These are phyloP conservation scores for Brachionichthys hirsutus DNA, from an alignment of 2,113 vertebrate genomes.

Conservation along the genomic window DNA sequence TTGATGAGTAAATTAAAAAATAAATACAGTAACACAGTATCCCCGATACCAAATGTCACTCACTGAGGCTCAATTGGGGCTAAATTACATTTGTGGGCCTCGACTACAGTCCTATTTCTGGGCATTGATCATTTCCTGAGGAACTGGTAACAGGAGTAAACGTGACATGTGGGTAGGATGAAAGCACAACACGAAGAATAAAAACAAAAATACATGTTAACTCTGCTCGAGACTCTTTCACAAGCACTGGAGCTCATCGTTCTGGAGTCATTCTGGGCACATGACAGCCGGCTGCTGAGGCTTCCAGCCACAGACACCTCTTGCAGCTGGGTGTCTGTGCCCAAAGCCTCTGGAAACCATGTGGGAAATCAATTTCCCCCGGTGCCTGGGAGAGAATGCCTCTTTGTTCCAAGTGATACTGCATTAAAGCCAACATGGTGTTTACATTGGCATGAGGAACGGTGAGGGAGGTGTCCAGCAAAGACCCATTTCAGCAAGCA, in stretches of 20 bases:
- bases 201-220: constrained; percentile 10
- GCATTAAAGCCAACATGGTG: constrained; percentile 31
- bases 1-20: no score
- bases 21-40: no score
- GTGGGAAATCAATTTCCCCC: constrained; percentile 53
- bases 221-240: constrained; percentile 9
- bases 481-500: constrained; percentile 16
- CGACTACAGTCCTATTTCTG: no score
- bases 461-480: constrained; percentile 12
- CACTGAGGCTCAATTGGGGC: no score
- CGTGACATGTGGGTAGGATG: no score
- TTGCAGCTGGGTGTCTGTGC: constrained; percentile 55
- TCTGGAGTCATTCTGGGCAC: constrained; percentile 33
- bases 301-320: constrained; percentile 49
- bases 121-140: no score
- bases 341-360: constrained; percentile 51
- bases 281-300: constrained; percentile 46
- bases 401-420: constrained; percentile 38
- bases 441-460: constrained; percentile 37
- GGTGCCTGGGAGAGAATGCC: constrained; percentile 42
- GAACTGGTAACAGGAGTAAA: background rate
- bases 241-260: constrained; percentile 28
- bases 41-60: no score
- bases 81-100: no score
- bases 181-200: background rate